Percentiles rank a stretch among this genome's conserved stretches.
phyloP scores from a whole-genome alignment of 2,888 invertebrate genomes.

The Athripsodes cinereus region DNA sequence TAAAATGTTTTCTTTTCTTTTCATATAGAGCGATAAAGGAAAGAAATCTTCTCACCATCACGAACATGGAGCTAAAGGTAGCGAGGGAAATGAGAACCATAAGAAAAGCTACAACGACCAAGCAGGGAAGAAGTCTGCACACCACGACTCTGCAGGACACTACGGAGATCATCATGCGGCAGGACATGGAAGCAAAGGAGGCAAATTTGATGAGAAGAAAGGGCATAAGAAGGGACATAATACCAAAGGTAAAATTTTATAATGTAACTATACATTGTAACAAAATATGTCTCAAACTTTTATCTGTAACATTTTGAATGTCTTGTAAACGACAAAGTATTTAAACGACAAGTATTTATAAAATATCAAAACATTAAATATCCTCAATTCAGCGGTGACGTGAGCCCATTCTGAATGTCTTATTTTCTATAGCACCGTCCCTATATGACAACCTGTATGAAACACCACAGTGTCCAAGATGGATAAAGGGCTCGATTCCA shows the following conservation, averaged over 20 bases:
- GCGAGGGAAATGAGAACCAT: constrained; percentile 54
- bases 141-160: constrained; percentile 58
- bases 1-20: background rate
- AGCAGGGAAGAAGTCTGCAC: constrained; percentile 56
- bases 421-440: too few relatives aligned
- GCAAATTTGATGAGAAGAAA: constrained; percentile 67
- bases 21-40: constrained; percentile 48
- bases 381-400: too few relatives aligned
- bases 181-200: constrained; percentile 60
- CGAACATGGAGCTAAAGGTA: constrained; percentile 54
- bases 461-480: too few relatives aligned
- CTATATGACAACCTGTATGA: too few relatives aligned
- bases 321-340: too few relatives aligned
- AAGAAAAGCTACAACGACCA: constrained; percentile 56
- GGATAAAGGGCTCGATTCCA: too few relatives aligned
- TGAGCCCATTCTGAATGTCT: too few relatives aligned
- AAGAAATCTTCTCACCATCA: constrained; percentile 53
- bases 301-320: too few relatives aligned
- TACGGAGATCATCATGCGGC: constrained; percentile 61
- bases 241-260: constrained; percentile 64
- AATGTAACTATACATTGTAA: too few relatives aligned
- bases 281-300: too few relatives aligned
- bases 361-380: too few relatives aligned
- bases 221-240: constrained; percentile 74
- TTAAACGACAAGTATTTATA: too few relatives aligned